Evolutionary conservation across 2,888 invertebrate genomes (phyloP), one percentile per base, ranked within the genome.

Genomic region (Therioaphis trifolii): DNA sequence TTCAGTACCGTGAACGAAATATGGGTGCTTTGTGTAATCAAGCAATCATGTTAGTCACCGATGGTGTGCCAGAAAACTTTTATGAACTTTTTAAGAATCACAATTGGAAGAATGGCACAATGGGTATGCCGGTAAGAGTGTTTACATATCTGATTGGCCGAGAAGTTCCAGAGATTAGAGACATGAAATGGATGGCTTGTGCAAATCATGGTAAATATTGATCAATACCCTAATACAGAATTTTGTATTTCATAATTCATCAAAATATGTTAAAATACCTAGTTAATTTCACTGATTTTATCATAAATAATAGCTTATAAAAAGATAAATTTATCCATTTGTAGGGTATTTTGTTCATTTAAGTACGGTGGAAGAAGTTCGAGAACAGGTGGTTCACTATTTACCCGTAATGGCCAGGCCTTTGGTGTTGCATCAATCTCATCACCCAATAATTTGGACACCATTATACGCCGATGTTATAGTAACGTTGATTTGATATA

Each of bases 131-230:
- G 84, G 96, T 98, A 0, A 92, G 99, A 85, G 93, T 99, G 84
- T 99, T 99, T 89, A 97, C 98, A 0, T 99, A 96, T 90, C 91
- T 99, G 29, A 93, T 99, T 85, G 99, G 99, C 1, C 93, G 95
- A 88, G 98, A 99, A 89, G 96, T 96, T 11, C 93, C 94, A 5
- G 97, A 97, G 88, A 94, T 95, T 0, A 91, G 93, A 61, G 96
- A 97, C 89, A 95, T 97, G 79, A 93, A 93, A 87, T 94, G 94
- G 93, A 97, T 99, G 94, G 97, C 99, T 0, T 99, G 99, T 88
- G 91, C 93, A 69, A 99, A 99, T 89, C 93, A 97, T 90, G 97
- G 96, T 93, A 89, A 78, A 61, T 35, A 66, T 49, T 15, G 21
- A 49, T 27, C 27, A 61, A 43, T 21, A 43, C 11, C 43, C 11